Percentiles rank a stretch among this genome's conserved stretches.
These are phyloP conservation scores for Caenorhabditis drosophilae DNA, from an alignment of 2,888 invertebrate genomes.

Conservation along the genomic window DNA sequence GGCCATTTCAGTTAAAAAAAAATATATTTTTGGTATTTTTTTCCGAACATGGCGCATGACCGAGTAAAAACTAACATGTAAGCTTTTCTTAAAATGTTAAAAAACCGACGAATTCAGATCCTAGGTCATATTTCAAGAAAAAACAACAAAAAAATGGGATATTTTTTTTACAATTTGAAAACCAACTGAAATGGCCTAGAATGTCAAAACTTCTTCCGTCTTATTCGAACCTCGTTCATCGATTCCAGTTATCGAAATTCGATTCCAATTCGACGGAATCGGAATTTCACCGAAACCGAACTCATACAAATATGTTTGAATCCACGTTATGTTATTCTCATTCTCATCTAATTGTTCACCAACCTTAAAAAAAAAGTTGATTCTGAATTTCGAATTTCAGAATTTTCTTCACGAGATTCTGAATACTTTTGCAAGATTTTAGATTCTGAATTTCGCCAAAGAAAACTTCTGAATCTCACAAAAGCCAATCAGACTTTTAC, in stretches of 20 bases:
- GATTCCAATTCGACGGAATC: conserved; percentile 50
- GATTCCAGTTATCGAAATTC: conserved; percentile 43
- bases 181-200: too few relatives aligned
- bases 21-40: too few relatives aligned
- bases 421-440: neutral
- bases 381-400: neutral
- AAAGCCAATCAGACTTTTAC: conserved; percentile 23
- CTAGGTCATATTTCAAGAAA: too few relatives aligned
- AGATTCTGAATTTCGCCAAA: neutral
- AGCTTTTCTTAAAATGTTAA: too few relatives aligned
- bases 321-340: conserved; percentile 54
- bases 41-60: too few relatives aligned
- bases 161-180: too few relatives aligned
- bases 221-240: conserved; percentile 38
- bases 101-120: too few relatives aligned
- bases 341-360: conserved; percentile 30
- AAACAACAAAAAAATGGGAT: too few relatives aligned
- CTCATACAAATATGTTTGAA: conserved; percentile 61
- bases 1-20: too few relatives aligned
- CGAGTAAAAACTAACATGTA: too few relatives aligned
- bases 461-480: neutral
- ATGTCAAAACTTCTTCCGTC: too few relatives aligned
- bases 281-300: conserved; percentile 57
- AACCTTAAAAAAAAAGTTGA: conserved; percentile 10
- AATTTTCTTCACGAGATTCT: neutral